Base-by-base conservation (phyloP, 2,888 invertebrate genomes). In the Dasypogon diadema region DNA sequence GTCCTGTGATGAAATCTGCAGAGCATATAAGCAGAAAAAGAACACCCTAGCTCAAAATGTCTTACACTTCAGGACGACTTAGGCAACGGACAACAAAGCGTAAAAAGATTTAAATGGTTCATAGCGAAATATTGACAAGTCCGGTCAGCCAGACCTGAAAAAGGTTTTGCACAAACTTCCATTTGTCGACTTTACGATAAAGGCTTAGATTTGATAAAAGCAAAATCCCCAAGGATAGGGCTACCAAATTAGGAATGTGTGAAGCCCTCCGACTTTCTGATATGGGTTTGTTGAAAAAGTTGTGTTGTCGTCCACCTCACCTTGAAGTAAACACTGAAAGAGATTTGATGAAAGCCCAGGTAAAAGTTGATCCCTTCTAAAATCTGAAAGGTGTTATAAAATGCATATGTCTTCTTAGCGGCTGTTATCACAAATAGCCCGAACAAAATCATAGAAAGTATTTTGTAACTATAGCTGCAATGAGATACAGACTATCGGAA, bases 171-270 rank as follows among this genome's bases (percentile, higher is more conserved):
- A 26, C 34, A 60, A 37, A 18, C 60, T 60, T 34, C 37, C 26
- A 60, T 60, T 60, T 60, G 60, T 60, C 60, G 60, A 60, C 60
- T 37, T 60, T 60, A 8, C 60, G 60, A 34, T 60, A 60, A 60
- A 37, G 42, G 37, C 16, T 60, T 60, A 34, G 60, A 60, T 60
- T 37, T 42, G 42, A 42, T 42, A 42, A 42, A 42, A 18, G 60
- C 8, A 60, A 60, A 42, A 12, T 18, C 37, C 60, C 60, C 34
- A 12, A 37, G 60, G 42, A 60, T 42, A 37, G 24, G 21, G 37
- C 60, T 14, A 60, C 60, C 18, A 60, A 60, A 60, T 60, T 60
- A 34, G 37, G 16, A 60, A 60, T 37, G 60, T 37, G 37, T 60
- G 60, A 60, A 60, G 37, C 37, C 14, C 21, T 37, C 8, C 37